Evolutionary conservation across 1,140 invertebrate genomes (phyloP).

Genomic region (Planococcus citri): DNA sequence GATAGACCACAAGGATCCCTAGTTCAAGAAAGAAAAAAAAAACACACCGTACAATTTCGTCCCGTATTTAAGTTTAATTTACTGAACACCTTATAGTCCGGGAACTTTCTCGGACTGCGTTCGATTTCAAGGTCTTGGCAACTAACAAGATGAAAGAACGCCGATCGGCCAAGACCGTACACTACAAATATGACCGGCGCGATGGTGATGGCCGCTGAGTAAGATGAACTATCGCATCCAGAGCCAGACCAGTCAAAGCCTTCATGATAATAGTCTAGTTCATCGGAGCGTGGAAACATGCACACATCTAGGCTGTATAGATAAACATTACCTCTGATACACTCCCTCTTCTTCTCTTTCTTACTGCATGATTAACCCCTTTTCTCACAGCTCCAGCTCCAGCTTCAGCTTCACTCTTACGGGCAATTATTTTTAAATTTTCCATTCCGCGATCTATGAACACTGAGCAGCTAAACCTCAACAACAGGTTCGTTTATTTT

Average conservation of each 20-base stretch:
- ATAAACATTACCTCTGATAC: neutral
- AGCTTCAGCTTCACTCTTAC: too few species aligned
- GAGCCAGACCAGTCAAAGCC: constrained; percentile 2
- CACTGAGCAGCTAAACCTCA: neutral
- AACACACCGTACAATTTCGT: too few species aligned
- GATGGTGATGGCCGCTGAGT: constrained; percentile 1
- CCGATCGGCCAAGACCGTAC: neutral
- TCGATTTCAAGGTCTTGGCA: neutral
- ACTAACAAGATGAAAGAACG: neutral
- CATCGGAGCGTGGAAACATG: neutral
- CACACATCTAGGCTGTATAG: neutral
- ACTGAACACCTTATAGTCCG: neutral
- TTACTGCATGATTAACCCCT: neutral
- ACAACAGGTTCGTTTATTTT: constrained; percentile 2
- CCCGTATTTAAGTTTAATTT: neutral
- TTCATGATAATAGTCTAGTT: neutral
- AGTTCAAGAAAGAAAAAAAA: too few species aligned
- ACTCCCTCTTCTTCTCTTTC: neutral
- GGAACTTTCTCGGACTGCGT: neutral
- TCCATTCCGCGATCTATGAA: neutral
- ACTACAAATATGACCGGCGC: neutral
- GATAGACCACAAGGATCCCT: too few species aligned
- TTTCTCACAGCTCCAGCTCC: neutral
- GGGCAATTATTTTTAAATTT: neutral
- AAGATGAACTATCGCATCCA: constrained; percentile 2